Evolutionary conservation across 2,888 invertebrate genomes (phyloP), one percentile per base, ranked within the genome.

Genomic region (Macrophya alboannulata): DNA sequence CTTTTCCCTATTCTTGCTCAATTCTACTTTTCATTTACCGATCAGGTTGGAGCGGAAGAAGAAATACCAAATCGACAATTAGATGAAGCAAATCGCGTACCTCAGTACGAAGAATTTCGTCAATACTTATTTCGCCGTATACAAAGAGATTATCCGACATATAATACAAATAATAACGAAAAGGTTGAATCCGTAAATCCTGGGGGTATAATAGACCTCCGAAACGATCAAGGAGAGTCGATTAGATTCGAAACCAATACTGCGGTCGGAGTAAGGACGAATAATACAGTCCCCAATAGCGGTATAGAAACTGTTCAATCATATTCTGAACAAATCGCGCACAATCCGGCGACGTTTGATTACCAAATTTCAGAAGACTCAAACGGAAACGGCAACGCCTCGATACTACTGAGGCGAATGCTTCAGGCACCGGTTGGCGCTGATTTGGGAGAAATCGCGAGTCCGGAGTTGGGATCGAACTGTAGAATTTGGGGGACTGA

Each of bases 341-440:
- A 81, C n/a, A 81, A 81, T 21, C 68, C 68, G 17, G 4, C 74
- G 12, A n/a, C 25, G 1, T 83, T 84, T 31, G 83, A 83, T 15
- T 85, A 84, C 59, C 85, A 85, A 62, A 76, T 76, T 79, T 40
- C 76, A 15, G 87, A 85, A 17, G 86, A 89, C 68, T 37, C 79
- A 1, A 85, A 85, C 71, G 86, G 83, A 10, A 86, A 86, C 31
- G 77, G 83, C 51, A 84, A 87, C 10, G 74, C 84, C 0, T 89
- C 92, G 0, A 87, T 92, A 15, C 86, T 92, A 4, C 65, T 93
- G 0, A 92, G 92, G 86, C 92, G 91, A 87, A 92, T 93, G 92
- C 87, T 93, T 5, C 92, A 93, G 85, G 93, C 93, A 17, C 93
- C 93, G 17, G 89, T 88, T 1, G 93, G 93, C 25, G 91, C 92